Base-by-base conservation (phyloP, 1,140 invertebrate genomes). In the Pseudomyrmex gracilis region DNA sequence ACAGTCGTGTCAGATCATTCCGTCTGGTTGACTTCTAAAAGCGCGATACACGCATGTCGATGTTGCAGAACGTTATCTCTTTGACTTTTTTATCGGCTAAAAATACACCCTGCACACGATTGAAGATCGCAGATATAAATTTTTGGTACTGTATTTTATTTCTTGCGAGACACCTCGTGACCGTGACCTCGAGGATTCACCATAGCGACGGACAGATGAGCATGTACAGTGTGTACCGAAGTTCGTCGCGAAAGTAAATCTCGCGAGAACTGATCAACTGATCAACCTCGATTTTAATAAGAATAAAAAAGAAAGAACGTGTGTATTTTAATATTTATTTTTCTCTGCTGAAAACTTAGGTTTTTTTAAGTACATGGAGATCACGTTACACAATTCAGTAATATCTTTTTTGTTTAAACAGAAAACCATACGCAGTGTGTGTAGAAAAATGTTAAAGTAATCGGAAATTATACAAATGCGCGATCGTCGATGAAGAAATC, bases 121-220 rank as follows among this genome's bases (percentile, higher is more conserved):
- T 12, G 22, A 61, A 61, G 73, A 80, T 82, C 57, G 49, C 8
- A 61, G 60, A 74, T 55, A 49, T 47, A n/a, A 66, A 67, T 66
- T 82, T 71, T 77, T 73, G 71, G 47, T 20, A 73, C 13, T 20
- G 4, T 34, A 7, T 51, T 34, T 71, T 5, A 2, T 51, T 15
- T 53, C 10, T 55, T 22, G 58, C 34, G 84, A 86, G 84, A 86
- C 71, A 43, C 20, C 43, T 61, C 34, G 53, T 84, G 87, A 89
- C 87, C 87, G 76, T 89, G 87, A 89, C 87, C 87, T 89, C 87
- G 87, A 88, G 84, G 71, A 83, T 80, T 60, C 77, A 58, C 12
- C 73, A 66, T 68, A 20, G 64, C 17, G 47, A 53, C 57, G 86
- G 66, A 55, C n/a, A 10, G 45, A 76, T 24, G 74, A 57, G 47